Base-by-base conservation (phyloP, 2,797 vertebrate species). In the Varecia variegata region DNA sequence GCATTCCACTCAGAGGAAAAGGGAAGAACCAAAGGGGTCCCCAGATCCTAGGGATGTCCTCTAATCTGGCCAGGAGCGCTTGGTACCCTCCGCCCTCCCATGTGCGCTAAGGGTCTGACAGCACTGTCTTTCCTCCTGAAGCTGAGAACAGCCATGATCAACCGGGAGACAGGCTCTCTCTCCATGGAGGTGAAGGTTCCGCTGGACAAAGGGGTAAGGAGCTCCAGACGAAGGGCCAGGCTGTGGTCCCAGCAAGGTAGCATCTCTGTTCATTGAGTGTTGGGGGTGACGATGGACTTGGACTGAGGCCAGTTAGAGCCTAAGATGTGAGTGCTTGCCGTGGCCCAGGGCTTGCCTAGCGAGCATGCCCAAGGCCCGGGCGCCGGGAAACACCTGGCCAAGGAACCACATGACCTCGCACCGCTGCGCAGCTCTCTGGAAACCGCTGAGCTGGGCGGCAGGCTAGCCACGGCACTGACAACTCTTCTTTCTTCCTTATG, bases 101-200 rank as follows among this genome's bases (percentile, higher is more conserved):
- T 20, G 13, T 43, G 80, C 80, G 17, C n/a, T 23, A 32, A 81
- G 73, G 23, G n/a, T 32, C 93, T 98, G 93, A 98, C 3, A 4
- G 25, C 50, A 4, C 86, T 80, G 14, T 88, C 95, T 92, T 97
- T 98, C 93, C 62, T 79, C 86, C 94, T 98, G 47, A 97, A 99
- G 99, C 98, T 99, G 93, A 99, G 99, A 97, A 99, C 99, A n/a
- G 99, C 99, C 60, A 99, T 99, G 99, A 99, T 99, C 97, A 99
- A 99, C 74, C 99, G 99, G 73, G 99, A 99, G 98, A 99, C 99
- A 0, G 99, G 99, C 45, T 98, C 98, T 6, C 87, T 99, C 93
- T 98, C 99, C 18, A 98, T 99, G 98, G 99, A 99, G 0, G 99
- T 99, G 97, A 99, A 99, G 97, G 98, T 99, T 21, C 99, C 99